phyloP scores from a whole-genome alignment of 2,888 invertebrate genomes.

The Theretra japonica region DNA sequence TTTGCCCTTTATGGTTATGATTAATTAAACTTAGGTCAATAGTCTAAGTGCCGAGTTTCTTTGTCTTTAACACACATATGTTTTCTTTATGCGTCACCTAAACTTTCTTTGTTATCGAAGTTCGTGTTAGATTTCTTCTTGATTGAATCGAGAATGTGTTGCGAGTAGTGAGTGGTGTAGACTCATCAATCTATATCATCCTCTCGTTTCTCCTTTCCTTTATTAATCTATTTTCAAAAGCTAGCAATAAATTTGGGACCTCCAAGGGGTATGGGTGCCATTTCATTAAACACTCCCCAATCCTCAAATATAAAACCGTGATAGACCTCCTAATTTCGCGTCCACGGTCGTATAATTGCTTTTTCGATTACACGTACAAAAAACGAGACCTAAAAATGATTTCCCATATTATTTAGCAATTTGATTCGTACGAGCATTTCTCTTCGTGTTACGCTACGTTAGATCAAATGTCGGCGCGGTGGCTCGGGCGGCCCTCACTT shows the following conservation, averaged over 20 bases:
- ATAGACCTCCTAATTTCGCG: background rate
- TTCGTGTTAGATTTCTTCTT: background rate
- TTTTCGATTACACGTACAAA: constrained; percentile 19
- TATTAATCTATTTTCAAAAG: too few relatives aligned
- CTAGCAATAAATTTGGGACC: too few relatives aligned
- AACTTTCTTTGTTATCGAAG: constrained; percentile 11
- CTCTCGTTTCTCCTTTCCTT: too few relatives aligned
- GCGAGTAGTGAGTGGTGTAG: too few relatives aligned
- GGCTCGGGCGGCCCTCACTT: constrained; percentile 38
- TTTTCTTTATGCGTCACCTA: constrained; percentile 3
- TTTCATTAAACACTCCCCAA: background rate
- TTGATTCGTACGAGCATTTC: constrained; percentile 39
- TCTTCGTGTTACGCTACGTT: constrained; percentile 46
- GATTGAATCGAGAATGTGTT: background rate
- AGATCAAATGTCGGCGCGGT: constrained; percentile 42
- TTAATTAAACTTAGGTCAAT: constrained; percentile 5
- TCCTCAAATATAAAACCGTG: background rate
- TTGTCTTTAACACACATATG: constrained; percentile 1
- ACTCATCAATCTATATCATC: too few relatives aligned
- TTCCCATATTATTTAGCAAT: constrained; percentile 32
- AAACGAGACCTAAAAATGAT: constrained; percentile 33
- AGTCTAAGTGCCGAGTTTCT: background rate
- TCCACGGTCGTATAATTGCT: background rate
- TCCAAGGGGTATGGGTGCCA: too few relatives aligned
- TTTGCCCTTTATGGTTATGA: constrained; percentile 1